Evolutionary conservation across 2,888 invertebrate species (phyloP), one percentile per base, ranked within the genome.

Genomic region (Tinea semifulvella): DNA sequence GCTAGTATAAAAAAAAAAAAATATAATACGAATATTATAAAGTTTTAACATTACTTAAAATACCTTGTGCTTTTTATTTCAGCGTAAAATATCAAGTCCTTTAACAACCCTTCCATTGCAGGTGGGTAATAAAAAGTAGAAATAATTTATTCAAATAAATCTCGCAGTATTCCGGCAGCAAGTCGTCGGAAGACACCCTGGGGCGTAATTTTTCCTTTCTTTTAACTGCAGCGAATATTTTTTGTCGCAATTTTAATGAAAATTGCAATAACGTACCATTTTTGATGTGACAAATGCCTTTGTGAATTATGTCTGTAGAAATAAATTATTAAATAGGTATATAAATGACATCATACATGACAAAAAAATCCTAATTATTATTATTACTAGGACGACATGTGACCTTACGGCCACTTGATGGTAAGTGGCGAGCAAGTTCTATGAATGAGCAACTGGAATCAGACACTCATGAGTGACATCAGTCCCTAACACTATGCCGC

Each of bases 111-210:
- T 77, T 77, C 75, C n/a, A 69, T 57, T 73, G 68, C 75, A 79
- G 75, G 75, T 75, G 63, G 68, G 57, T 66, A 58, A n/a, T n/a
- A n/a, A 65, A 25, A n/a, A 13, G 31, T 31, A 31, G 26, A 70
- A 68, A 74, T 79, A 74, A 80, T 80, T 77, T 80, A 79, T 79
- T 77, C 72, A 71, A 67, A 80, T 79, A 79, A 80, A 79, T 80
- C 77, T 72, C 57, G 53, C 50, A 59, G 65, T 61, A 68, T 69
- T 62, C 61, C 58, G 57, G 52, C 54, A 54, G 6, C n/a, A 54
- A 53, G 52, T 60, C 52, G 31, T 18, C 62, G 70, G 59, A 52
- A 62, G 64, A 25, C 43, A 60, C 79, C 77, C 79, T 53, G 48
- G 79, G 76, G 79, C 58, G 60, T 65, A 64, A 64, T 76, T 71